phyloP scores from a whole-genome alignment of 2,797 vertebrate genomes.

The Macropus fuliginosus region DNA sequence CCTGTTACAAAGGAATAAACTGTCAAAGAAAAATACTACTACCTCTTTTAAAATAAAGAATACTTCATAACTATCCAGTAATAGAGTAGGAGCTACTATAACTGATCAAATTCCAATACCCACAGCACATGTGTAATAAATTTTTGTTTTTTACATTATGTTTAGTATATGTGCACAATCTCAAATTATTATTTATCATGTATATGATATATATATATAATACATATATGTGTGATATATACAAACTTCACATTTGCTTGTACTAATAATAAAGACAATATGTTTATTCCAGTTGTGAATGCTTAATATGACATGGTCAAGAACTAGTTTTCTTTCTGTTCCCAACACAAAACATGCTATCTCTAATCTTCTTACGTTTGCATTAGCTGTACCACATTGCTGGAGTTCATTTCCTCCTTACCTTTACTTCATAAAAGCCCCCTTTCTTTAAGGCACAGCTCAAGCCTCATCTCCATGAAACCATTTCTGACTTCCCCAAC shows the following conservation, averaged over 20 bases:
- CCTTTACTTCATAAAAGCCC: neutral
- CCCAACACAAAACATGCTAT: neutral
- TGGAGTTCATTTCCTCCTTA: neutral
- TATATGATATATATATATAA: no score
- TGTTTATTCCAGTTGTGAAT: neutral
- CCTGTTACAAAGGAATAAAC: no score
- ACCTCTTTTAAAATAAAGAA: neutral
- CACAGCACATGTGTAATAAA: neutral
- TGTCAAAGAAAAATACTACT: neutral
- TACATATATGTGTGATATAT: neutral
- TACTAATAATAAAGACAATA: neutral
- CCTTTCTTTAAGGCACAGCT: neutral
- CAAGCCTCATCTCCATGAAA: neutral
- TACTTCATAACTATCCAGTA: slow-evolving; percentile 33
- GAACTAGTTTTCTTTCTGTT: neutral
- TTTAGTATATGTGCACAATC: neutral
- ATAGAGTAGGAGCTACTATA: neutral
- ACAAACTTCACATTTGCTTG: neutral
- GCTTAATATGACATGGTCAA: neutral
- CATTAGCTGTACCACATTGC: neutral
- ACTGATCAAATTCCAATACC: neutral
- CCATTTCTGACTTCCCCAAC: neutral
- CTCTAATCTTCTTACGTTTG: neutral
- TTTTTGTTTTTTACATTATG: neutral
- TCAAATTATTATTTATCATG: no score